phyloP scores from a whole-genome alignment of 2,797 vertebrate species.

The Ispidina picta region DNA sequence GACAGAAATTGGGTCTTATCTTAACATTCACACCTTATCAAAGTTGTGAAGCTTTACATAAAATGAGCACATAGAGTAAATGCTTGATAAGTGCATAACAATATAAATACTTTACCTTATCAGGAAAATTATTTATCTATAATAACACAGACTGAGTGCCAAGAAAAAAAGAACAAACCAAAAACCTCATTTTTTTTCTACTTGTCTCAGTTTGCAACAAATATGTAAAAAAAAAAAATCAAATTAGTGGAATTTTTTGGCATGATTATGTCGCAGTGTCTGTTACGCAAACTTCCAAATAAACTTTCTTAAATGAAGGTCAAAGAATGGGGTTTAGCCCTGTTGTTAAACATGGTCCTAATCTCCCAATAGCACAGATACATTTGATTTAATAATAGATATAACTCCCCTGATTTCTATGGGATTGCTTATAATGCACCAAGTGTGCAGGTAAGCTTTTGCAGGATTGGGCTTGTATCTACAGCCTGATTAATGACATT shows the following conservation, averaged over 20 bases:
- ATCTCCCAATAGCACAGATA: neutral
- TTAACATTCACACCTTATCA: conserved; percentile 53
- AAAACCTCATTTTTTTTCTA: neutral
- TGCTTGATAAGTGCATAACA: conserved; percentile 36
- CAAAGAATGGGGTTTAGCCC: neutral
- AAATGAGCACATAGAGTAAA: conserved; percentile 36
- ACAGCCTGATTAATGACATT: neutral
- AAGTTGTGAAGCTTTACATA: conserved; percentile 35
- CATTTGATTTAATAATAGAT: neutral
- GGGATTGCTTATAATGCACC: neutral
- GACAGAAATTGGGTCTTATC: conserved; percentile 43
- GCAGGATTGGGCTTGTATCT: neutral
- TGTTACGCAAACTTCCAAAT: neutral
- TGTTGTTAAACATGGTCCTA: neutral
- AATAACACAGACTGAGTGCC: conserved; percentile 1
- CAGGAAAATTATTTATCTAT: conserved; percentile 50
- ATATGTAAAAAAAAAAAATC: neutral
- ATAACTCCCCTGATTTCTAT: neutral
- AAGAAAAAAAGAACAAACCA: conserved; percentile 26
- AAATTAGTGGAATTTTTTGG: neutral
- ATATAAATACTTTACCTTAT: conserved; percentile 49
- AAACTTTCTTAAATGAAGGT: neutral
- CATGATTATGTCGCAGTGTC: neutral
- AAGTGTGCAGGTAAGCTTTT: neutral
- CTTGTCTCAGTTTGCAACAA: neutral